Evolutionary conservation across 2,888 invertebrate species (phyloP), one percentile per base, ranked within the genome.

Genomic region (Drosophila kuntzei): DNA sequence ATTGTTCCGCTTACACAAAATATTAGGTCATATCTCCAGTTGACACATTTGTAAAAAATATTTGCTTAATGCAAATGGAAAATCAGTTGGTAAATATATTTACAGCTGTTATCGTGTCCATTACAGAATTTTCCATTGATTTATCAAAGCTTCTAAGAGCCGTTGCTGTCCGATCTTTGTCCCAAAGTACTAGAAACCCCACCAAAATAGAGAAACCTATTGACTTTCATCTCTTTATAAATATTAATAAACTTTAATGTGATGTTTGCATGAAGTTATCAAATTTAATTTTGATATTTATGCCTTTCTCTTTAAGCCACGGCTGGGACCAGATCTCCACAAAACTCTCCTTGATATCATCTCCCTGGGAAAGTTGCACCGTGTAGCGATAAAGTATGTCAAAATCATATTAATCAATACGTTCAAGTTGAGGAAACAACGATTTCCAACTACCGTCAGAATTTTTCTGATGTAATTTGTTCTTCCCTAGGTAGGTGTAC

Each of bases 321-420:
- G 77, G 65, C n/a, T 65, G 81, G 1, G 70, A 62, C 80, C 80
- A 81, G 71, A 89, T 87, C 34, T 60, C 18, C 5, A 89, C 74
- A 32, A 73, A 14, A 51, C 86, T 79, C 16, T 76, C 72, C 67
- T 81, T 86, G 8, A 71, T 37, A 0, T 18, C 57, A 8, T 59
- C 55, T 2, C 55, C 61, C 49, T 79, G 74, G 14, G 74, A 54
- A 1, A 89, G 61, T 22, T 89, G 79, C 12, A 77, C 81, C 43
- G 79, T 73, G 27, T 76, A 62, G 34, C 60, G 67, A n/a, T 76
- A 71, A 3, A 79, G 61, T n/a, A n/a, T n/a, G n/a, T n/a, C n/a
- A 9, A 27, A 9, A 27, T 9, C 9, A 27, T 27, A 9, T 27
- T 9, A 27, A 27, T 27, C 27, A 9, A 27, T 0, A 0, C 27